Percentiles rank a stretch among this genome's conserved stretches.
Evolutionary conservation across 2,797 vertebrate species (phyloP).

Genomic region (Pantherophis vulpinus): DNA sequence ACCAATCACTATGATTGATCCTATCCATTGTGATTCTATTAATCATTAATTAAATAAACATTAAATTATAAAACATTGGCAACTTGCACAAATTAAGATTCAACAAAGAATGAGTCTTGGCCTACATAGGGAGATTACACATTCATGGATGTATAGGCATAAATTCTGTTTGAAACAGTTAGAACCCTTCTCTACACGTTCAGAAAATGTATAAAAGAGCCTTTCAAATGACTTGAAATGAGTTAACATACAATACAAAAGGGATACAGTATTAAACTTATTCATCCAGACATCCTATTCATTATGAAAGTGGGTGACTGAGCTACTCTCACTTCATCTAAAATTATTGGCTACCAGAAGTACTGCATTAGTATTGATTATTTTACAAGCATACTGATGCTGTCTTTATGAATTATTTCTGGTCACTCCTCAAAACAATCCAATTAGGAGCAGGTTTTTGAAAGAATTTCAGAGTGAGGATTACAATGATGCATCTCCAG

Average conservation of each 20-base stretch:
- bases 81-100: background rate
- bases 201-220: background rate
- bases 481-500: background rate
- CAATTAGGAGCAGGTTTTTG: conserved; percentile 4
- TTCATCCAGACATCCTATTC: background rate
- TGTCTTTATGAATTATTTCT: conserved; percentile 10
- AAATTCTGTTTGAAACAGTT: background rate
- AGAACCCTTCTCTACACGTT: background rate
- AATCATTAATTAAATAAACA: background rate
- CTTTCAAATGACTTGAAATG: background rate
- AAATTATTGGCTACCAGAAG: conserved; percentile 10
- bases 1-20: background rate
- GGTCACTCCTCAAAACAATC: background rate
- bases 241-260: background rate
- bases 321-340: background rate
- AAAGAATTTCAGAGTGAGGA: background rate
- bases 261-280: accelerated
- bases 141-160: background rate
- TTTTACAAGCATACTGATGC: background rate
- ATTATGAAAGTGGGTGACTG: background rate
- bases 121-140: background rate
- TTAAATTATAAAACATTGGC: background rate
- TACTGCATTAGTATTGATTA: background rate
- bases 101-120: background rate
- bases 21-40: background rate